Evolutionary conservation across 1,140 invertebrate genomes (phyloP).

Genomic region (Apis cerana): DNA sequence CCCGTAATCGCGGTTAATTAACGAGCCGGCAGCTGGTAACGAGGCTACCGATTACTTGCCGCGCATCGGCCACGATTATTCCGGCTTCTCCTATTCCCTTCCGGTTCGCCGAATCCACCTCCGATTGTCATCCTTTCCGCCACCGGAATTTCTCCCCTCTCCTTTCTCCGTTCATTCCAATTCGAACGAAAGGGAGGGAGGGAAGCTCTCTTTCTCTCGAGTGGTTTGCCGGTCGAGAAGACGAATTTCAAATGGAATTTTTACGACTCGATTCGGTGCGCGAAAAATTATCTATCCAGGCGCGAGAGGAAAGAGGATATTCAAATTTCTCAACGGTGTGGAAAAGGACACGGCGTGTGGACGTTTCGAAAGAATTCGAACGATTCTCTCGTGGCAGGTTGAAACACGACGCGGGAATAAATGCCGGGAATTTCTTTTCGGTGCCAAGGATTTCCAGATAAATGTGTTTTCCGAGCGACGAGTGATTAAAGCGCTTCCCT

Average conservation of each 20-base stretch:
- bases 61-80: slow-evolving; percentile 70
- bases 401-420: slow-evolving; percentile 40
- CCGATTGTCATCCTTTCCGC: slow-evolving; percentile 51
- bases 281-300: too few relatives aligned
- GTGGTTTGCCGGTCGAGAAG: too few relatives aligned
- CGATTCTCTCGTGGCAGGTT: neutral
- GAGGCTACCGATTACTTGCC: slow-evolving; percentile 74
- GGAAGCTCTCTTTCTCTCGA: too few relatives aligned
- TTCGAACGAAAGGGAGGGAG: neutral
- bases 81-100: slow-evolving; percentile 58
- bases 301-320: too few relatives aligned
- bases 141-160: slow-evolving; percentile 11
- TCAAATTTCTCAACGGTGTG: neutral
- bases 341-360: neutral
- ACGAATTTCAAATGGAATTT: neutral
- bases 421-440: slow-evolving; percentile 53
- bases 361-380: slow-evolving; percentile 1
- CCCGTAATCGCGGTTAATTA: slow-evolving; percentile 77
- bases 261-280: too few relatives aligned
- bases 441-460: slow-evolving; percentile 60
- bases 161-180: neutral
- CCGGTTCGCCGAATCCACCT: slow-evolving; percentile 57
- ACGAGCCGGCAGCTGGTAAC: slow-evolving; percentile 71
- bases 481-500: slow-evolving; percentile 57
- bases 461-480: slow-evolving; percentile 62